phyloP scores from a whole-genome alignment of 2,888 invertebrate genomes.

The Chrysodeixis includens region DNA sequence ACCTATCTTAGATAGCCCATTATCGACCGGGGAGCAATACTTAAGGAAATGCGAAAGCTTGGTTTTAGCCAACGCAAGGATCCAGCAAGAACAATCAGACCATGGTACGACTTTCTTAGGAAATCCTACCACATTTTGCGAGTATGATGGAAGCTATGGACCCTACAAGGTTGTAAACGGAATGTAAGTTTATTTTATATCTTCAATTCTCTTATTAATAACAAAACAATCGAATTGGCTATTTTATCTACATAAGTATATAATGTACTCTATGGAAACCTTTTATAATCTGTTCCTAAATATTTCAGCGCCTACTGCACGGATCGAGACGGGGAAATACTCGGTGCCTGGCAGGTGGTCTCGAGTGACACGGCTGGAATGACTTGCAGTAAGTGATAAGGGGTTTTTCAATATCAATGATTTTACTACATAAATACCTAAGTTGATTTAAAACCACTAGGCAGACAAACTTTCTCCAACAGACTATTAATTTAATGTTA shows the following conservation, averaged over 20 bases:
- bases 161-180: slow-evolving; percentile 86
- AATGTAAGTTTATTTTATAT: slow-evolving; percentile 82
- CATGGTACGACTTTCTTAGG: slow-evolving; percentile 90
- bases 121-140: slow-evolving; percentile 88
- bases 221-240: too few species aligned
- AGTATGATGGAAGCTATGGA: slow-evolving; percentile 91
- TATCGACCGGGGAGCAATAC: slow-evolving; percentile 88
- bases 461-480: too few species aligned
- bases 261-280: too few species aligned
- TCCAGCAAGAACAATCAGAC: slow-evolving; percentile 86
- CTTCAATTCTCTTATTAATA: background rate
- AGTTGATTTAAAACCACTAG: too few species aligned
- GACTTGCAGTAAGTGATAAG: slow-evolving; percentile 90
- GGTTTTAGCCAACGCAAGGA: slow-evolving; percentile 85
- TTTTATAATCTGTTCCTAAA: too few species aligned
- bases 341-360: slow-evolving; percentile 87
- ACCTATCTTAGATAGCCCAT: slow-evolving; percentile 78
- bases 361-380: slow-evolving; percentile 75
- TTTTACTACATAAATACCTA: too few species aligned
- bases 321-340: slow-evolving; percentile 88
- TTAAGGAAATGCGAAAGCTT: slow-evolving; percentile 91
- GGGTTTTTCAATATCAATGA: background rate
- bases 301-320: slow-evolving; percentile 89
- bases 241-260: too few species aligned
- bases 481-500: too few species aligned